phyloP scores from a whole-genome alignment of 2,888 invertebrate genomes.

The Melanchra persicariae region DNA sequence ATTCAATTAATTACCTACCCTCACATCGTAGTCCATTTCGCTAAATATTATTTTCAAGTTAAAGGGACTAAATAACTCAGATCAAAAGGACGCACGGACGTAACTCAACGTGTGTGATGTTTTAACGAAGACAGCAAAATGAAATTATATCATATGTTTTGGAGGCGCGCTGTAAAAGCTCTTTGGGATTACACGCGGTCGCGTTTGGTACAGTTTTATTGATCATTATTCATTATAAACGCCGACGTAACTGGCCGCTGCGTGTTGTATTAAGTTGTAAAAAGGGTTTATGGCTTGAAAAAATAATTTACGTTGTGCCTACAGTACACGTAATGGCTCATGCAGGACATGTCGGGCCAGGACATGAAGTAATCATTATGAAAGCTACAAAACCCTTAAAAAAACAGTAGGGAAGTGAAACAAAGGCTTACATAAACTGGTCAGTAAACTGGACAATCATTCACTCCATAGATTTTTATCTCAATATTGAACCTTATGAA shows the following conservation, averaged over 20 bases:
- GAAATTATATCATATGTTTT: slow-evolving; percentile 72
- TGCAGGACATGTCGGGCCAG: slow-evolving; percentile 27
- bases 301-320: slow-evolving; percentile 60
- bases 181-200: slow-evolving; percentile 73
- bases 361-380: slow-evolving; percentile 19
- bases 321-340: slow-evolving; percentile 35
- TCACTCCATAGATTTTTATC: no score
- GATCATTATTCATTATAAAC: slow-evolving; percentile 87
- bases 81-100: slow-evolving; percentile 80
- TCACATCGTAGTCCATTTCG: slow-evolving; percentile 83
- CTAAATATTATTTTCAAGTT: slow-evolving; percentile 85
- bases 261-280: slow-evolving; percentile 83
- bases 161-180: slow-evolving; percentile 71
- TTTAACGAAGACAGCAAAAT: slow-evolving; percentile 77
- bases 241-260: slow-evolving; percentile 78
- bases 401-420: not conserved
- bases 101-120: slow-evolving; percentile 73
- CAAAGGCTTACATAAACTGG: not conserved
- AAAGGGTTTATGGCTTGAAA: slow-evolving; percentile 79
- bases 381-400: not conserved
- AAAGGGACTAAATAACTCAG: slow-evolving; percentile 80
- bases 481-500: no score
- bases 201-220: slow-evolving; percentile 83
- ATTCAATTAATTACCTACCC: slow-evolving; percentile 89
- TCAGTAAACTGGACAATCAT: no score